Percentiles rank a stretch among this genome's conserved stretches.
These are phyloP conservation scores for Notospermus geniculatus DNA, from an alignment of 1,140 invertebrate genomes.

Conservation along the genomic window DNA sequence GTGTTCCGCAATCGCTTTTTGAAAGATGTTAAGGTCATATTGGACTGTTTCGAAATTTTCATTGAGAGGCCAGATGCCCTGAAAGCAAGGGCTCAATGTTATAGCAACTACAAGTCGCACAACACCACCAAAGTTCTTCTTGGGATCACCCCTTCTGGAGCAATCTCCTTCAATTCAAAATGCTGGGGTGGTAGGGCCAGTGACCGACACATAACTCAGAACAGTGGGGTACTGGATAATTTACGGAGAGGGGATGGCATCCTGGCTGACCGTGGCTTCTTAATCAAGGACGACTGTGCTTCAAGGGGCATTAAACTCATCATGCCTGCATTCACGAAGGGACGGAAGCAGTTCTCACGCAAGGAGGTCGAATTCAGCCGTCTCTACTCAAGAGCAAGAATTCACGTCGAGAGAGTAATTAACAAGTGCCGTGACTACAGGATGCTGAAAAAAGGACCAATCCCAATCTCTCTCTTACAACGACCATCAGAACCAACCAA, in stretches of 20 bases:
- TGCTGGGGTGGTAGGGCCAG: conserved; percentile 16
- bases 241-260: not conserved
- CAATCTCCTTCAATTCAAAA: conserved; percentile 3
- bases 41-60: conserved; percentile 34
- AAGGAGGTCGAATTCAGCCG: too few relatives aligned
- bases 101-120: conserved; percentile 33
- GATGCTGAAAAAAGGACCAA: too few relatives aligned
- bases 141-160: conserved; percentile 23
- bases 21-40: too few relatives aligned
- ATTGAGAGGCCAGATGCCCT: conserved; percentile 27
- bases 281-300: conserved; percentile 5
- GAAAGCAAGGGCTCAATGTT: conserved; percentile 22
- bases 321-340: not conserved
- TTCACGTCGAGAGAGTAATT: too few relatives aligned
- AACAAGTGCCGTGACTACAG: too few relatives aligned
- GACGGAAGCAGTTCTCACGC: too few relatives aligned
- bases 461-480: too few relatives aligned
- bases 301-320: not conserved
- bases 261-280: conserved; percentile 18
- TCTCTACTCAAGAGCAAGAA: too few relatives aligned
- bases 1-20: too few relatives aligned
- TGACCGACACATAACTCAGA: conserved; percentile 12
- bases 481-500: too few relatives aligned
- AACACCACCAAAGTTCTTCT: conserved; percentile 34
- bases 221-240: not conserved